A percentile compares a stretch with the other conserved stretches of the same genome.
Conservation (phyloP, 2,113 vertebrate species). For the Pyrgilauda ruficollis region DNA sequence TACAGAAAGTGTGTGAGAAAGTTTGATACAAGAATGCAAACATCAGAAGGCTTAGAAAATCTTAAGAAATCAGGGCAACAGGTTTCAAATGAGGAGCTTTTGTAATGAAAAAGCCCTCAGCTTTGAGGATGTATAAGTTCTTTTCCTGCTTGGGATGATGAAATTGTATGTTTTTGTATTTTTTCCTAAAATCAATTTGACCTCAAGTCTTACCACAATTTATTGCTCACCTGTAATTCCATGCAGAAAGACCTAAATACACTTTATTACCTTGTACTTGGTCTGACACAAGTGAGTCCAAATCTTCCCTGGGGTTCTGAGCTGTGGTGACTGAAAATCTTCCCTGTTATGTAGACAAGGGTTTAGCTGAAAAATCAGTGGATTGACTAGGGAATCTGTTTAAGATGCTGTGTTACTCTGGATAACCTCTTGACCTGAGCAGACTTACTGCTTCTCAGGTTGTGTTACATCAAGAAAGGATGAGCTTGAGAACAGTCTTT, state of each 20-base stretch:
- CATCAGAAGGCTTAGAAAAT: too few relatives aligned
- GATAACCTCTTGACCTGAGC: not conserved
- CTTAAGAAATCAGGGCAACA: too few relatives aligned
- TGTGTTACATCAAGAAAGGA: not conserved
- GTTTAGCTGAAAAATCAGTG: not conserved
- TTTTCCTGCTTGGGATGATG: not conserved
- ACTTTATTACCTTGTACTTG: not conserved
- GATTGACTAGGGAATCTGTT: not conserved
- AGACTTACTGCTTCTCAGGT: not conserved
- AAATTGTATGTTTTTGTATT: not conserved
- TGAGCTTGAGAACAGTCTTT: not conserved
- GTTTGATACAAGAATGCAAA: too few relatives aligned
- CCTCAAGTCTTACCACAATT: not conserved
- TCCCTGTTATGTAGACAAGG: not conserved
- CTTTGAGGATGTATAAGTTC: not conserved
- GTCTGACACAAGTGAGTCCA: not conserved
- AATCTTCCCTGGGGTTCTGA: not conserved
- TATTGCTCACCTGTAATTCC: not conserved
- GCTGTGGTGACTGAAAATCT: not conserved
- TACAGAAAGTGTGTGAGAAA: too few relatives aligned
- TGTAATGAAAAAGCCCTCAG: not conserved
- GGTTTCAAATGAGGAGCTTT: not conserved
- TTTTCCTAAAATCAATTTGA: not conserved
- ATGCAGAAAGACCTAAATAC: not conserved
- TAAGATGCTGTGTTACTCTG: not conserved